Base-by-base conservation (phyloP, 1,140 invertebrate genomes). In the Leptinotarsa defecta region DNA sequence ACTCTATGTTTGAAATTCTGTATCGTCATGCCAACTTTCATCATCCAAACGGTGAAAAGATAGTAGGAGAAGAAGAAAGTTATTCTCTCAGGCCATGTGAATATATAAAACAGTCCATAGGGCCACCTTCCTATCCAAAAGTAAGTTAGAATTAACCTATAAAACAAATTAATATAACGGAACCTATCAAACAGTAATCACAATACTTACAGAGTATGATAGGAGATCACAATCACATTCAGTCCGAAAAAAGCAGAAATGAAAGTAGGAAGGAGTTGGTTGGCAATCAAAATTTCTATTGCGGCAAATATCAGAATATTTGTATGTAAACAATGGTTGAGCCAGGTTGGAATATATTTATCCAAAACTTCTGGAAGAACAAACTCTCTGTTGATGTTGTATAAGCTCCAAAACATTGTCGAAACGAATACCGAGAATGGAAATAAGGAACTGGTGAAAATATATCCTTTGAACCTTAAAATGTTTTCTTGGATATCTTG, bases 331-430 rank as follows among this genome's bases (percentile, higher is more conserved):
- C 24, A 43, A n/a, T 68, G 67, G 34, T 68, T 68, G 13, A 68
- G 24, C 67, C 67, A 68, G 8, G 15, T 3, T n/a, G 67, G 67
- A n/a, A 68, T 43, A 3, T 43, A 68, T n/a, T 43, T 3, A 48
- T 68, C 67, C 6, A 68, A 8, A 27, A 79, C 20, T 77, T 73
- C 73, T 1, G 78, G 78, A 63, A 77, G 75, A 48, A 79, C 74
- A 17, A 79, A 61, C 68, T 79, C 78, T 68, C 78, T 57, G 48
- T 79, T 74, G 22, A 77, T 67, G 43, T 71, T 57, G 70, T 68
- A 79, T 17, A 79, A 49, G 3, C 13, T 68, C 78, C 78, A 79
- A 48, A 79, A 79, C 43, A 77, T 69, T n/a, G 76, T 68, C 11
- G 68, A 48, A 6, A 79, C 78, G 20, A 79, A 27, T 22, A 79